Conservation (phyloP, 2,888 invertebrate genomes). For the Caenorhabditis sp. region DNA sequence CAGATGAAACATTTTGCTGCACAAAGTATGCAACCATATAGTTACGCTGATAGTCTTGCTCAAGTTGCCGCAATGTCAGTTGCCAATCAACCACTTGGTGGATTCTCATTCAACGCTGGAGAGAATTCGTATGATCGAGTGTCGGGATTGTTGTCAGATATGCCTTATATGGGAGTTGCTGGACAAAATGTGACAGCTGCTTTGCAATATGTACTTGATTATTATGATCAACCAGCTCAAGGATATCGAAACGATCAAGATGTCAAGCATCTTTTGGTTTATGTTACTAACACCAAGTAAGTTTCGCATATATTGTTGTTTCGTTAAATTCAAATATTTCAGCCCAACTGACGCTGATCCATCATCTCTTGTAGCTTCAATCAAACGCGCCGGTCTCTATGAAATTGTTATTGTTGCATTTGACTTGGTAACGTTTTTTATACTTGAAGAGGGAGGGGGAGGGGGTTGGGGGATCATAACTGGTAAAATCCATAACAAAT, state of each 20-base stretch:
- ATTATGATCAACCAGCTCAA: constrained; percentile 30
- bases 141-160: constrained; percentile 14
- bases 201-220: constrained; percentile 39
- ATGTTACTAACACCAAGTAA: constrained; percentile 55
- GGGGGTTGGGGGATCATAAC: not conserved
- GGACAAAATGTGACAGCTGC: constrained; percentile 51
- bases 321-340: constrained; percentile 3
- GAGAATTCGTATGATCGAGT: constrained; percentile 28
- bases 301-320: not conserved
- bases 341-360: constrained; percentile 59
- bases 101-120: constrained; percentile 45
- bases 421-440: constrained; percentile 32
- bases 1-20: constrained; percentile 39
- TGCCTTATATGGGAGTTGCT: constrained; percentile 25
- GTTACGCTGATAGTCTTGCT: constrained; percentile 11
- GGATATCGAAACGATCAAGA: constrained; percentile 43
- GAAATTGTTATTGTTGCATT: constrained; percentile 51
- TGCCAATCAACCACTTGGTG: constrained; percentile 32
- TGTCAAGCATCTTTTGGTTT: constrained; percentile 55
- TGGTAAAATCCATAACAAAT: too few relatives aligned
- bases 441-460: not conserved
- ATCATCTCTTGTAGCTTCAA: constrained; percentile 21
- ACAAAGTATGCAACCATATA: constrained; percentile 23
- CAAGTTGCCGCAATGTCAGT: constrained; percentile 41
- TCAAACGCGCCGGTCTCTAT: constrained; percentile 45